phyloP scores from a whole-genome alignment of 2,888 invertebrate species.

The Agriotes lineatus region DNA sequence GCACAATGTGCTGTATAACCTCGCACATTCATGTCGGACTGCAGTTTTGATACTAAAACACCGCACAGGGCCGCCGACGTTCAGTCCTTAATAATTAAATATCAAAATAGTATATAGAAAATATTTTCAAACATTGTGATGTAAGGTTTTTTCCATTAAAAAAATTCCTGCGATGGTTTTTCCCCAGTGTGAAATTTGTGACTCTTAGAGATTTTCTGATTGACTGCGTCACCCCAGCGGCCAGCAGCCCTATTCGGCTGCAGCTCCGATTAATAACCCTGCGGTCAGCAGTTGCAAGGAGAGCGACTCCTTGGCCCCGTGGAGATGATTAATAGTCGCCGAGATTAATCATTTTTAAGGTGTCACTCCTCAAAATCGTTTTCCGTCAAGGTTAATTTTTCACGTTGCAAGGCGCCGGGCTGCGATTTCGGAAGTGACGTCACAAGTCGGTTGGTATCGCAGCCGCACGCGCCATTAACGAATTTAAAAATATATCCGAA shows the following conservation, averaged over 20 bases:
- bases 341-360: constrained; percentile 26
- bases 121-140: too few relatives aligned
- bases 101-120: too few relatives aligned
- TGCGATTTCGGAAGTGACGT: constrained; percentile 45
- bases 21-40: constrained; percentile 35
- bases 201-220: too few relatives aligned
- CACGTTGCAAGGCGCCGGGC: constrained; percentile 43
- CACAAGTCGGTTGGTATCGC: constrained; percentile 56
- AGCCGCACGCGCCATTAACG: constrained; percentile 61
- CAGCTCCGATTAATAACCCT: not conserved
- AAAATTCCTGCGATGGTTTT: too few relatives aligned
- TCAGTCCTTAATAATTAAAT: too few relatives aligned
- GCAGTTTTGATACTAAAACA: constrained; percentile 31
- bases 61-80: too few relatives aligned
- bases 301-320: not conserved
- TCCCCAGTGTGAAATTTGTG: too few relatives aligned
- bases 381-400: constrained; percentile 50
- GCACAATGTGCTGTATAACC: constrained; percentile 50
- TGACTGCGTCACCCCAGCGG: too few relatives aligned
- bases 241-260: too few relatives aligned
- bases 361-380: constrained; percentile 28
- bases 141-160: too few relatives aligned
- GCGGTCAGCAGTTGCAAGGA: not conserved
- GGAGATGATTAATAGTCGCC: constrained; percentile 2
- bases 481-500: constrained; percentile 62